Conservation (phyloP, 2,797 vertebrate species). For the Rhabdophis nuchalis region DNA sequence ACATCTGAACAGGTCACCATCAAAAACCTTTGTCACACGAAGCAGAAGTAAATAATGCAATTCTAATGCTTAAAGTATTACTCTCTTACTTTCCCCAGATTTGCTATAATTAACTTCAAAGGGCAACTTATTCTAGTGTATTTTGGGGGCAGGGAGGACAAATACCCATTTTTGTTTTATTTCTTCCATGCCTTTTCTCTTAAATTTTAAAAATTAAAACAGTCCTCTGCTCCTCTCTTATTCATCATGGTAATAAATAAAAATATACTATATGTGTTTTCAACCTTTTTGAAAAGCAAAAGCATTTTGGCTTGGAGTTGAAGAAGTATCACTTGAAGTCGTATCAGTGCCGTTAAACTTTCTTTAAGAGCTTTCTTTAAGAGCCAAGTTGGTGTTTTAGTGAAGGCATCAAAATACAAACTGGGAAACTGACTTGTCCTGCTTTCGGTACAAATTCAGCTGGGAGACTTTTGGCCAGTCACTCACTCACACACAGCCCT, state of each 20-base stretch:
- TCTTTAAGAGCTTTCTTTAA: neutral
- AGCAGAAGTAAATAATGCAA: neutral
- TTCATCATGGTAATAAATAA: neutral
- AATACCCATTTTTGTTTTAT: neutral
- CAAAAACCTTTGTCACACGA: neutral
- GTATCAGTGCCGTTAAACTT: neutral
- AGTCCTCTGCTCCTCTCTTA: neutral
- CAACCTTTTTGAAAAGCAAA: neutral
- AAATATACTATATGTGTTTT: neutral
- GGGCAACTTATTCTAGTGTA: neutral
- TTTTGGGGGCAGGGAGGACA: neutral
- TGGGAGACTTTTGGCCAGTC: neutral
- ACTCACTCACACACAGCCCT: neutral
- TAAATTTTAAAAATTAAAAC: neutral
- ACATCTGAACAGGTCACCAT: neutral
- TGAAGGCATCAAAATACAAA: neutral
- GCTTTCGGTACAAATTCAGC: neutral
- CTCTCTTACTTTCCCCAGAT: neutral
- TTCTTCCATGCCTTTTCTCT: neutral
- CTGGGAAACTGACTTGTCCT: neutral
- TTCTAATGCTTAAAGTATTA: neutral
- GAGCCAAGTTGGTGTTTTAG: neutral
- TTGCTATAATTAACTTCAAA: neutral
- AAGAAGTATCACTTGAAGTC: neutral
- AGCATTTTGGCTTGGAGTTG: neutral